These are phyloP conservation scores for Argentina silus DNA, from an alignment of 2,797 vertebrate species.

Conservation along the genomic window DNA sequence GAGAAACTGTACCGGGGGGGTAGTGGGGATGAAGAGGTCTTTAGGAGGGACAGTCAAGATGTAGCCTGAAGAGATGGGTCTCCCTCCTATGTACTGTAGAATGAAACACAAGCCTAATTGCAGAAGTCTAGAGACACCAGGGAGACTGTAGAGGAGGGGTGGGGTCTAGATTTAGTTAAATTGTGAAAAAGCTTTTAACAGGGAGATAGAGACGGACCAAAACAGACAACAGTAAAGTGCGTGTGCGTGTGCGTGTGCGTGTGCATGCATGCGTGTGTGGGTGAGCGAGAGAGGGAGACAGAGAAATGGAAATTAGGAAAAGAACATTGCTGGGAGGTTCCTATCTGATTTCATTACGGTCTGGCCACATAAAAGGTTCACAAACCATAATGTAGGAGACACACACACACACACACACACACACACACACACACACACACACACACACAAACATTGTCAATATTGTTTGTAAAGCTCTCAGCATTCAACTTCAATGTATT, in stretches of 20 bases:
- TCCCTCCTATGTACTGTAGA: slow-evolving; percentile 27
- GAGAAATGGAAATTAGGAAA: slow-evolving; percentile 37
- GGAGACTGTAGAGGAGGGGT: slow-evolving; percentile 28
- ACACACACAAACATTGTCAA: background rate
- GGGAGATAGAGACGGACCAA: slow-evolving; percentile 10
- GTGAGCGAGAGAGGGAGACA: no score
- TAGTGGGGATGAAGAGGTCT: no score
- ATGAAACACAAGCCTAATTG: slow-evolving; percentile 66
- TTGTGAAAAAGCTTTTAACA: slow-evolving; percentile 56
- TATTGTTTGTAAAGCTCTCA: slow-evolving; percentile 26
- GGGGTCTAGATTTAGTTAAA: slow-evolving; percentile 61
- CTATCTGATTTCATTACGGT: slow-evolving; percentile 52
- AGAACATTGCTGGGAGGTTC: slow-evolving; percentile 28
- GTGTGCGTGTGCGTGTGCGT: no score
- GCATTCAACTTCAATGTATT: slow-evolving; percentile 31
- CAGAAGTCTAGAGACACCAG: slow-evolving; percentile 48
- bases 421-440: no score
- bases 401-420: no score
- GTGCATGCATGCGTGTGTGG: no score
- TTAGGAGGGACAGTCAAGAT: no score
- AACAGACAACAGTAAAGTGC: slow-evolving; percentile 6
- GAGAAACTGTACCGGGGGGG: no score
- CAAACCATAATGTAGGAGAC: background rate
- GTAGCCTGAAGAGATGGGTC: no score
- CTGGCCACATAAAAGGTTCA: slow-evolving; percentile 18